Percentiles rank a stretch among this genome's conserved stretches.
These are phyloP conservation scores for Cherax destructor DNA, from an alignment of 1,140 invertebrate species.

Conservation along the genomic window DNA sequence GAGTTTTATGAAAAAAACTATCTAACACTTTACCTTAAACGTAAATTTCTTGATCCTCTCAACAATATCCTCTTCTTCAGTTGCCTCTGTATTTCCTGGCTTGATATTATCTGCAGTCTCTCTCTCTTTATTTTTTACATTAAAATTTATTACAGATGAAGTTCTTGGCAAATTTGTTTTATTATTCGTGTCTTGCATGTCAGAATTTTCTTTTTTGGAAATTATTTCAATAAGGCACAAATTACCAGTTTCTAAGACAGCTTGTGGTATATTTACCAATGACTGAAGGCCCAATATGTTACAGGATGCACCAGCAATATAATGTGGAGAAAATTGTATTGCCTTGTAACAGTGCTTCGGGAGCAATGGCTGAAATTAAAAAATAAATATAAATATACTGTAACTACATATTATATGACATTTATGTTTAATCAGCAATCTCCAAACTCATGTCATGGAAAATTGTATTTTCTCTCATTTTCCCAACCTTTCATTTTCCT, in stretches of 20 bases:
- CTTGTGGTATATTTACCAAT: constrained; percentile 15
- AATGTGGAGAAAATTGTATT: constrained; percentile 33
- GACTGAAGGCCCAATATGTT: constrained; percentile 40
- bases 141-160: background rate
- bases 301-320: constrained; percentile 32
- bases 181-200: background rate
- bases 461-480: too few species aligned
- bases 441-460: too few species aligned
- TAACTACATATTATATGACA: too few species aligned
- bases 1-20: too few species aligned
- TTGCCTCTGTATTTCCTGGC: background rate
- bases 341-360: constrained; percentile 53
- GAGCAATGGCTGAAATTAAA: constrained; percentile 27
- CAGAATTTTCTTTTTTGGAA: background rate
- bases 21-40: background rate
- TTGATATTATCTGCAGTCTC: background rate
- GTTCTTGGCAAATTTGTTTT: background rate
- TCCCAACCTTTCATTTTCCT: too few species aligned
- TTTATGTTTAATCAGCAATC: too few species aligned
- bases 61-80: background rate
- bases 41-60: constrained; percentile 21
- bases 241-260: background rate
- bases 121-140: background rate
- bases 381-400: background rate
- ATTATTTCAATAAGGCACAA: constrained; percentile 37